Evolutionary conservation across 2,797 vertebrate genomes (phyloP).

Genomic region (Taenioides sp.): DNA sequence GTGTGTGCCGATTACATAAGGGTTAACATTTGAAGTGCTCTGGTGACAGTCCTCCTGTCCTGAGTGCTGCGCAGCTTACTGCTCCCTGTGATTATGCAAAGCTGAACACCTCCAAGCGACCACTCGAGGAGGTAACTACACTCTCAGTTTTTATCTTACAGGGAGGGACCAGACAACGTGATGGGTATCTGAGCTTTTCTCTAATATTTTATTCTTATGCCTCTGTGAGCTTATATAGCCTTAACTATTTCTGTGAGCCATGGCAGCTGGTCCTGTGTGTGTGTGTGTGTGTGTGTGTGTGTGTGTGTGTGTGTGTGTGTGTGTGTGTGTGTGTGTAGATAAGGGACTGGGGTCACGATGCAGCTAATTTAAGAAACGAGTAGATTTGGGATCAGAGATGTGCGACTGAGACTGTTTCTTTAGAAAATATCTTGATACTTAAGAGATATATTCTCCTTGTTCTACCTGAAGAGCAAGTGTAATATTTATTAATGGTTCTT

Average conservation of each 20-base stretch:
- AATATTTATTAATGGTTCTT: background rate
- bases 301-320: slow-evolving; percentile 16
- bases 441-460: background rate
- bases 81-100: slow-evolving; percentile 71
- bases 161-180: slow-evolving; percentile 54
- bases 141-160: slow-evolving; percentile 55
- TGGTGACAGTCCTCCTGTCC: slow-evolving; percentile 42
- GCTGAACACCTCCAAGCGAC: slow-evolving; percentile 64
- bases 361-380: slow-evolving; percentile 45
- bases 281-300: slow-evolving; percentile 13
- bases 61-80: slow-evolving; percentile 51
- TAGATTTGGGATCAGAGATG: slow-evolving; percentile 44
- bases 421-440: background rate
- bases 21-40: slow-evolving; percentile 33
- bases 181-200: slow-evolving; percentile 63
- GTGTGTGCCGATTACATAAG: slow-evolving; percentile 10
- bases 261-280: slow-evolving; percentile 44
- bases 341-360: slow-evolving; percentile 45
- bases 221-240: slow-evolving; percentile 48
- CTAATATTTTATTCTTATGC: slow-evolving; percentile 59
- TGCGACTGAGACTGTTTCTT: background rate
- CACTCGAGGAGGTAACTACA: slow-evolving; percentile 66
- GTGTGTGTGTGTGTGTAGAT: slow-evolving; percentile 36
- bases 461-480: background rate
- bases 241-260: slow-evolving; percentile 47